phyloP scores from a whole-genome alignment of 2,113 vertebrate species.

The Pedetes capensis region DNA sequence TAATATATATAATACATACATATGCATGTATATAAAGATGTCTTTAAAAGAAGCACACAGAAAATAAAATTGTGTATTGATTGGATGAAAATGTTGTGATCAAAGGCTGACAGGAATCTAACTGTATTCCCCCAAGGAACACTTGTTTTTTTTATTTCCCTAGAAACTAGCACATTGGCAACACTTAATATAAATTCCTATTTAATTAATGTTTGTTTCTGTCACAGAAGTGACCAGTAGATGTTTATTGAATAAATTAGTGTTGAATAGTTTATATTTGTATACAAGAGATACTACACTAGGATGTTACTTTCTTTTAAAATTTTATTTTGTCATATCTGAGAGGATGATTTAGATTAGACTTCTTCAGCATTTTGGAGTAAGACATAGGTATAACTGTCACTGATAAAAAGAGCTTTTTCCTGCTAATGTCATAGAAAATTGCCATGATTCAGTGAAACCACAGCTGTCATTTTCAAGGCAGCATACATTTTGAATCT shows the following conservation, averaged over 20 bases:
- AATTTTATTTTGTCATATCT: slow-evolving; percentile 9
- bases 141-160: background rate
- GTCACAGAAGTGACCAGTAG: background rate
- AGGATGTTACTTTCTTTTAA: background rate
- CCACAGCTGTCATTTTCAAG: background rate
- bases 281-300: background rate
- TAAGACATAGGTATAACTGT: background rate
- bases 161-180: background rate
- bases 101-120: background rate
- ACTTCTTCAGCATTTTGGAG: background rate
- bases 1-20: no score
- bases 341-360: background rate
- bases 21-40: background rate
- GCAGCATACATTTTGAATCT: background rate
- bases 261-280: background rate
- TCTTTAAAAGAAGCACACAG: slow-evolving; percentile 4
- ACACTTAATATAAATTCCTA: background rate
- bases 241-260: background rate
- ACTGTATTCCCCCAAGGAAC: background rate
- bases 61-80: background rate
- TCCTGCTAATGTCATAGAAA: background rate
- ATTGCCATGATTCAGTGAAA: background rate
- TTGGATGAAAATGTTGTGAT: background rate
- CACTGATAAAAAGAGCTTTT: background rate
- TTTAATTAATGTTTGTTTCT: background rate